phyloP scores from a whole-genome alignment of 2,797 vertebrate genomes.

The Sebastes minor region DNA sequence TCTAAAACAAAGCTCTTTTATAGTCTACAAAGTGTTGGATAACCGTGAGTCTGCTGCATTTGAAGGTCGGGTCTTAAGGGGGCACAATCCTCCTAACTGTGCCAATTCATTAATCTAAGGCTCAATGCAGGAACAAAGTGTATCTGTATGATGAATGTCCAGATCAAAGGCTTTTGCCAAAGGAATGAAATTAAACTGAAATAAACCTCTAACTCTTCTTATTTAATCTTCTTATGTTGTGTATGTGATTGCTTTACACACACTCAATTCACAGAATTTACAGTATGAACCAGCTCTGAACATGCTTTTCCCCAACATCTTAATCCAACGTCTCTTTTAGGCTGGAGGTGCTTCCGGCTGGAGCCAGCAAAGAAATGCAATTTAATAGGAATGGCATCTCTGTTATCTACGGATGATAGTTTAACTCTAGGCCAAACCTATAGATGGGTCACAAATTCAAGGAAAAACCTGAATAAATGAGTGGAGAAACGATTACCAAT shows the following conservation, averaged over 20 bases:
- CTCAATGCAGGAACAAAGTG: slow-evolving; percentile 59
- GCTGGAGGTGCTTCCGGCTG: background rate
- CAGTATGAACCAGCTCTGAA: background rate
- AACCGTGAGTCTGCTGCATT: slow-evolving; percentile 42
- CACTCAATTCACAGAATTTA: background rate
- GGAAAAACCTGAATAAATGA: background rate
- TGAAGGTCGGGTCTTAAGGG: slow-evolving; percentile 77
- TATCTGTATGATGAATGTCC: slow-evolving; percentile 74
- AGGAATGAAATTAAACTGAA: slow-evolving; percentile 60
- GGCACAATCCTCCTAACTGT: slow-evolving; percentile 61
- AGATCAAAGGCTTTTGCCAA: slow-evolving; percentile 63
- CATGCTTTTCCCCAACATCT: background rate
- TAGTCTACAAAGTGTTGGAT: slow-evolving; percentile 22
- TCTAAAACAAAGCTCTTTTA: slow-evolving; percentile 26
- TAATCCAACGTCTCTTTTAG: background rate
- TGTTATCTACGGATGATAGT: background rate
- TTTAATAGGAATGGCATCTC: background rate
- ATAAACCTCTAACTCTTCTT: slow-evolving; percentile 37
- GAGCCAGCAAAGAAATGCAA: background rate
- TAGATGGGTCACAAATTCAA: background rate
- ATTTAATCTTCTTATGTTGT: slow-evolving; percentile 17
- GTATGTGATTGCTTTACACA: background rate
- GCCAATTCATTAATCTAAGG: slow-evolving; percentile 77
- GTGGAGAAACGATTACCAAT: background rate
- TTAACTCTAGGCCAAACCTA: background rate